A percentile compares a stretch with the other conserved stretches of the same genome.
Conservation (phyloP, 2,888 invertebrate species). For the Cantharis rustica region DNA sequence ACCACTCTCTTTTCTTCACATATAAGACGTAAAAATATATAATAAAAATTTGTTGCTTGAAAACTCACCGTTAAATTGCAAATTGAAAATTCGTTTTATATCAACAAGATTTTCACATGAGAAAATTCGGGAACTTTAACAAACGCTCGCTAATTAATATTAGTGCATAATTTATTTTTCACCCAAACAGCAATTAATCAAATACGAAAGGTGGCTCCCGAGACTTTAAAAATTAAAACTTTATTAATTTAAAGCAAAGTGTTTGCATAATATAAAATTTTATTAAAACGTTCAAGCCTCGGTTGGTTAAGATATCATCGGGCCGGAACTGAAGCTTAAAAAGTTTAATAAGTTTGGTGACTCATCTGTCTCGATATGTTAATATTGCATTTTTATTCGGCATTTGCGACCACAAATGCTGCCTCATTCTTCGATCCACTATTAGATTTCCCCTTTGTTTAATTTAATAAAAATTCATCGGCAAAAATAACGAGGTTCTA, state of each 20-base stretch:
- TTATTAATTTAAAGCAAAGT: background rate
- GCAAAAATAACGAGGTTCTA: background rate
- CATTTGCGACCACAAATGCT: background rate
- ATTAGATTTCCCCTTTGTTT: background rate
- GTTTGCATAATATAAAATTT: background rate
- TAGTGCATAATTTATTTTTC: background rate
- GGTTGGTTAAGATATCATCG: background rate
- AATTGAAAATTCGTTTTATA: background rate
- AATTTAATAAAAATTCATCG: background rate
- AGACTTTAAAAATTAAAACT: background rate
- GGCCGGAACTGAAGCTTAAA: background rate
- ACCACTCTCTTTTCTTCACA: constrained; percentile 1
- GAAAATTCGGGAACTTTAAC: background rate
- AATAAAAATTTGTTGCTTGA: constrained; percentile 13
- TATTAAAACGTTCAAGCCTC: background rate
- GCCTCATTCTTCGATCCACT: background rate
- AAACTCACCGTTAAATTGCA: background rate
- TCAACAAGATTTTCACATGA: background rate
- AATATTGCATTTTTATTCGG: background rate
- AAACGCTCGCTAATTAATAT: background rate
- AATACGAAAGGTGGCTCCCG: background rate
- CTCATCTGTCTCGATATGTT: background rate
- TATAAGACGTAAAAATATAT: constrained; percentile 17
- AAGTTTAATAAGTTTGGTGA: background rate
- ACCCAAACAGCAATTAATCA: background rate